Evolutionary conservation across 2,113 vertebrate genomes (phyloP).

Genomic region (Macquaria ambigua): DNA sequence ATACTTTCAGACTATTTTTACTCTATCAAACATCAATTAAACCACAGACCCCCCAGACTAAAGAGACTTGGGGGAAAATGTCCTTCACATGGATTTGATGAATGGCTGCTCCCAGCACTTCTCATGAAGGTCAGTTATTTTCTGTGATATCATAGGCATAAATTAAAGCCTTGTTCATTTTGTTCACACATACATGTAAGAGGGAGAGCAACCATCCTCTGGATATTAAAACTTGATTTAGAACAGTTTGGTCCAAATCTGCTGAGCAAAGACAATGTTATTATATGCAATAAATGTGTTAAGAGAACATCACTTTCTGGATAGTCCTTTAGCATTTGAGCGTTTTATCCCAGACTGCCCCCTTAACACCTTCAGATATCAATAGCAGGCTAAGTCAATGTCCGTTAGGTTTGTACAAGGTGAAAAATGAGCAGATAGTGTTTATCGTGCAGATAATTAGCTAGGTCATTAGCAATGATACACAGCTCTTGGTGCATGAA

Average conservation of each 20-base stretch:
- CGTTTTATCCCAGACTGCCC: slow-evolving; percentile 21
- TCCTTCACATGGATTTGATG: slow-evolving; percentile 70
- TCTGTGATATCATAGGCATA: slow-evolving; percentile 65
- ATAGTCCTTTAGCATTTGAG: not conserved
- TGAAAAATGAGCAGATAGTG: slow-evolving; percentile 73
- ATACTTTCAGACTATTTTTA: slow-evolving; percentile 51
- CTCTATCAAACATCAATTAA: slow-evolving; percentile 62
- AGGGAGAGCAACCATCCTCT: slow-evolving; percentile 10
- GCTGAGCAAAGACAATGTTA: slow-evolving; percentile 24
- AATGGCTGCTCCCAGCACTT: slow-evolving; percentile 58
- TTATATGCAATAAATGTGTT: not conserved
- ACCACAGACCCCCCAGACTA: slow-evolving; percentile 48
- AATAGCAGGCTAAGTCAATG: slow-evolving; percentile 47
- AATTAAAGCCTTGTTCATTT: slow-evolving; percentile 68
- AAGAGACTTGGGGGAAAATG: slow-evolving; percentile 45
- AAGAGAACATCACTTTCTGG: not conserved
- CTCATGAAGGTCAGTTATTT: slow-evolving; percentile 76
- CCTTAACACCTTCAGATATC: slow-evolving; percentile 27
- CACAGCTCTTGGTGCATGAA: slow-evolving; percentile 50
- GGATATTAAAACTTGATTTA: slow-evolving; percentile 52
- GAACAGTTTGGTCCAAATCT: slow-evolving; percentile 31
- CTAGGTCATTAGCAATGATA: slow-evolving; percentile 74
- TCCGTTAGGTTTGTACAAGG: slow-evolving; percentile 55
- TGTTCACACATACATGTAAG: slow-evolving; percentile 14
- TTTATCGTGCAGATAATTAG: slow-evolving; percentile 71